These are phyloP conservation scores for Zaprionus africanus DNA, from an alignment of 1,140 invertebrate species.

Conservation along the genomic window DNA sequence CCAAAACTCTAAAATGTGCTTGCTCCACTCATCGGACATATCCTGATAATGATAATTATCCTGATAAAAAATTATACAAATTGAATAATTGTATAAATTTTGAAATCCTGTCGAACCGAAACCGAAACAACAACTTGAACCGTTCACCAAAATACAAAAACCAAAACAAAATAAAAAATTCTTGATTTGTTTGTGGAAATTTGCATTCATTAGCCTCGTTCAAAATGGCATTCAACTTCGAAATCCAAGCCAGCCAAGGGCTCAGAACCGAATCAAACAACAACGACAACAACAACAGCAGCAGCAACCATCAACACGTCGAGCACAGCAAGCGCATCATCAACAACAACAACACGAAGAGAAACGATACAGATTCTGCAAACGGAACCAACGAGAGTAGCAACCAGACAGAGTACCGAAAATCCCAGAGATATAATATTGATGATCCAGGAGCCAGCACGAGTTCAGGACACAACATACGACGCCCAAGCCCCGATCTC, in stretches of 20 bases:
- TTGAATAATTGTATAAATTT: conserved; percentile 43
- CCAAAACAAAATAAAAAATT: conserved; percentile 28
- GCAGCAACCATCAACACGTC: conserved; percentile 27
- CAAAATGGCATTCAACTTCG: conserved; percentile 83
- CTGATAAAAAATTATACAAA: conserved; percentile 49
- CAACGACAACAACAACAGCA: conserved; percentile 40
- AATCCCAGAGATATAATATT: conserved; percentile 81
- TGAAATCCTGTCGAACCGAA: conserved; percentile 63
- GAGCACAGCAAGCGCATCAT: conserved; percentile 40
- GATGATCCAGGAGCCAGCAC: conserved; percentile 83
- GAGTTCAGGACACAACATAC: conserved; percentile 61
- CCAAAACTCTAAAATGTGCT: conserved; percentile 76
- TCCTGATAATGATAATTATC: conserved; percentile 41
- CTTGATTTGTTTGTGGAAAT: conserved; percentile 28
- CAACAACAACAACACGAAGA: conserved; percentile 29
- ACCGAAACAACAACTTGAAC: conserved; percentile 43
- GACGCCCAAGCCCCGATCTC: conserved; percentile 18
- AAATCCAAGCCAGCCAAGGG: conserved; percentile 76
- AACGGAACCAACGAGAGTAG: conserved; percentile 43
- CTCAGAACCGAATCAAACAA: conserved; percentile 70
- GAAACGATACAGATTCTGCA: conserved; percentile 32
- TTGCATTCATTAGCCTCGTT: conserved; percentile 66
- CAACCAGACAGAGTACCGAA: conserved; percentile 68
- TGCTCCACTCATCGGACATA: conserved; percentile 75
- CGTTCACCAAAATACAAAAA: conserved; percentile 45